These are phyloP conservation scores for Myripristis jacobus DNA, from an alignment of 2,797 vertebrate genomes.

Conservation along the genomic window DNA sequence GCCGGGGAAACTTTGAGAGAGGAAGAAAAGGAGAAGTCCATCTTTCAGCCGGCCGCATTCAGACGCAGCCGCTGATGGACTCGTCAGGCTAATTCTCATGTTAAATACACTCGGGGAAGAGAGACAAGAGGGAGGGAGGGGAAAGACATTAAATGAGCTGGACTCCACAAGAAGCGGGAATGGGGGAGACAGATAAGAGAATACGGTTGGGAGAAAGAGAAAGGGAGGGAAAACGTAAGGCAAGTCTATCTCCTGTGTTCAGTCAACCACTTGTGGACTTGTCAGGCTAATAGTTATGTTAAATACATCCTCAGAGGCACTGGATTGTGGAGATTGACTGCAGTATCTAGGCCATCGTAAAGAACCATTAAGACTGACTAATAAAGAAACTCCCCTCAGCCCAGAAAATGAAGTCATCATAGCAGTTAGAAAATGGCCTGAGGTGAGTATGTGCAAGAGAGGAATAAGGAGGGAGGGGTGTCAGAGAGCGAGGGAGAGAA, in stretches of 20 bases:
- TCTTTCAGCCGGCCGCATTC: constrained; percentile 29
- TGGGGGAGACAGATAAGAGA: neutral
- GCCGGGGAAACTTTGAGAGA: neutral
- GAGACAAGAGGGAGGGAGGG: neutral
- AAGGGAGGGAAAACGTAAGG: neutral
- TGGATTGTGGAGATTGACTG: constrained; percentile 36
- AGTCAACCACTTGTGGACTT: constrained; percentile 50
- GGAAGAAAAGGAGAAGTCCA: constrained; percentile 28
- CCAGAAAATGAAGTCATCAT: constrained; percentile 76
- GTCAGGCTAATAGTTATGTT: constrained; percentile 52
- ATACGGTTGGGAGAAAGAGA: neutral
- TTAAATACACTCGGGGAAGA: constrained; percentile 1
- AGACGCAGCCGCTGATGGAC: constrained; percentile 9
- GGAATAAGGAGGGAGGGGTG: constrained; percentile 4
- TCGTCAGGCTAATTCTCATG: neutral
- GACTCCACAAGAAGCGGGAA: neutral
- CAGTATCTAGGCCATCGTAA: constrained; percentile 66
- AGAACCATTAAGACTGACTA: constrained; percentile 69
- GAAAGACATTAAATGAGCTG: neutral
- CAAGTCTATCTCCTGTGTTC: neutral
- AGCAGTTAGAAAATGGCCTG: constrained; percentile 63
- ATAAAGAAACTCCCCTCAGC: constrained; percentile 68
- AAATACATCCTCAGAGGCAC: constrained; percentile 52
- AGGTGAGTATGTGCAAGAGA: constrained; percentile 45
- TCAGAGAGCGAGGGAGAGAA: constrained; percentile 16